Percentiles rank a stretch among this genome's conserved stretches.
These are phyloP conservation scores for Trichomycterus rosablanca DNA, from an alignment of 2,113 vertebrate species.

Conservation along the genomic window DNA sequence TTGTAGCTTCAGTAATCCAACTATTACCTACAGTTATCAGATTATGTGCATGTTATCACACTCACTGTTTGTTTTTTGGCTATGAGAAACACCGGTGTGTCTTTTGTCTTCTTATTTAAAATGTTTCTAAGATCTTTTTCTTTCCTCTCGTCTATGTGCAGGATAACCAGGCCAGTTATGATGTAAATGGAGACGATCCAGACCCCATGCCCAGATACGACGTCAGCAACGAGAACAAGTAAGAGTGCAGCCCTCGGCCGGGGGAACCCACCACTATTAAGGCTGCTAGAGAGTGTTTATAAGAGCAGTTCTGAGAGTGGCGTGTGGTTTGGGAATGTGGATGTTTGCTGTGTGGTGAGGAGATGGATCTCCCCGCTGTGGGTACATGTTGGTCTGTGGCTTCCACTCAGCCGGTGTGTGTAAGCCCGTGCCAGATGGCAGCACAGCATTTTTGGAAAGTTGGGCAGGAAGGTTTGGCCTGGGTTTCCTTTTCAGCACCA, in stretches of 20 bases:
- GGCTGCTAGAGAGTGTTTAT: constrained; percentile 10
- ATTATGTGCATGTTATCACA: too few relatives aligned
- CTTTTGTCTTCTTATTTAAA: too few relatives aligned
- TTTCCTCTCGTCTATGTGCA: constrained; percentile 57
- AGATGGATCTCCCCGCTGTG: constrained; percentile 12
- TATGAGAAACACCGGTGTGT: too few relatives aligned
- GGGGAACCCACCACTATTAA: neutral
- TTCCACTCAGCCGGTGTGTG: constrained; percentile 39
- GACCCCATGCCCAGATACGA: constrained; percentile 98
- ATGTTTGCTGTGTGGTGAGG: constrained; percentile 36
- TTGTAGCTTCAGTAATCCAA: too few relatives aligned
- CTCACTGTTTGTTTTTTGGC: too few relatives aligned
- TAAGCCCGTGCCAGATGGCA: constrained; percentile 51
- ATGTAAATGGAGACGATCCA: constrained; percentile 95
- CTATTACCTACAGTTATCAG: too few relatives aligned
- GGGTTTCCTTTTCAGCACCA: constrained; percentile 49
- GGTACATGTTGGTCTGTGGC: constrained; percentile 33
- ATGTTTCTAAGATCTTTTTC: too few relatives aligned
- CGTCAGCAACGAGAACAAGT: constrained; percentile 99
- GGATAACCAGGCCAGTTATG: constrained; percentile 94
- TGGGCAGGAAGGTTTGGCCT: constrained; percentile 58
- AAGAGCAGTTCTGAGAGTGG: neutral
- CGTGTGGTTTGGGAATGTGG: constrained; percentile 12
- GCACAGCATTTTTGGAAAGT: constrained; percentile 56
- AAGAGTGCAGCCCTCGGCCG: constrained; percentile 56